phyloP scores from a whole-genome alignment of 2,797 vertebrate genomes.

The Synanceia verrucosa region DNA sequence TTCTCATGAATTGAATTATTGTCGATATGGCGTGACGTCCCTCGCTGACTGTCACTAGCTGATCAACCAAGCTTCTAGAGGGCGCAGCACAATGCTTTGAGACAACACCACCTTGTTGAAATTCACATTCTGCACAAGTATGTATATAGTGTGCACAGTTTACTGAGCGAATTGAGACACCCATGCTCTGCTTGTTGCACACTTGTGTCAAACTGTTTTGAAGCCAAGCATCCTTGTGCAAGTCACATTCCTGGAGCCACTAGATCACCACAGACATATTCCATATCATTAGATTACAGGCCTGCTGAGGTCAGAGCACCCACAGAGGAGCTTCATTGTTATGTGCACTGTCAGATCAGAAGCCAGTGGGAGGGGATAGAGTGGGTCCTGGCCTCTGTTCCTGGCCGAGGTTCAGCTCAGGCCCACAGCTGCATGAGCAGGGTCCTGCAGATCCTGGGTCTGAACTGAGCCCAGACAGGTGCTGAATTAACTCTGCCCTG shows the following conservation, averaged over 20 bases:
- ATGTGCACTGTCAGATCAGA: conserved; percentile 64
- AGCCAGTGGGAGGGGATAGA: conserved; percentile 51
- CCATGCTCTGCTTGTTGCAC: conserved; percentile 20
- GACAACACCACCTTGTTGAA: no score
- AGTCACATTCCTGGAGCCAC: conserved; percentile 64
- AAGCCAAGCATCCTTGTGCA: conserved; percentile 54
- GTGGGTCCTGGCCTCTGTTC: conserved; percentile 35
- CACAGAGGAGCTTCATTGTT: conserved; percentile 70
- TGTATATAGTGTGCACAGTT: no score
- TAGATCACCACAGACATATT: conserved; percentile 69
- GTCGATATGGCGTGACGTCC: no score
- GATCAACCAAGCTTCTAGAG: no score
- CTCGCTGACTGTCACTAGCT: no score
- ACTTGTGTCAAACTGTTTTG: conserved; percentile 28
- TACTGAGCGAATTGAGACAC: no score
- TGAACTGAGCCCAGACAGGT: conserved; percentile 79
- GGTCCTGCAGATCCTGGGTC: conserved; percentile 58
- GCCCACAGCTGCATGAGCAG: conserved; percentile 74
- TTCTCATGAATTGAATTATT: no score
- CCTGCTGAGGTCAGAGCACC: conserved; percentile 61
- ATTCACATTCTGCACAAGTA: no score
- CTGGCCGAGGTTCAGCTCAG: conserved; percentile 61
- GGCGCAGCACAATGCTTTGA: no score
- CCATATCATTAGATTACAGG: conserved; percentile 76
- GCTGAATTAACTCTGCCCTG: conserved; percentile 69